Conservation (phyloP, 2,113 vertebrate genomes). For the Callipepla squamata region DNA sequence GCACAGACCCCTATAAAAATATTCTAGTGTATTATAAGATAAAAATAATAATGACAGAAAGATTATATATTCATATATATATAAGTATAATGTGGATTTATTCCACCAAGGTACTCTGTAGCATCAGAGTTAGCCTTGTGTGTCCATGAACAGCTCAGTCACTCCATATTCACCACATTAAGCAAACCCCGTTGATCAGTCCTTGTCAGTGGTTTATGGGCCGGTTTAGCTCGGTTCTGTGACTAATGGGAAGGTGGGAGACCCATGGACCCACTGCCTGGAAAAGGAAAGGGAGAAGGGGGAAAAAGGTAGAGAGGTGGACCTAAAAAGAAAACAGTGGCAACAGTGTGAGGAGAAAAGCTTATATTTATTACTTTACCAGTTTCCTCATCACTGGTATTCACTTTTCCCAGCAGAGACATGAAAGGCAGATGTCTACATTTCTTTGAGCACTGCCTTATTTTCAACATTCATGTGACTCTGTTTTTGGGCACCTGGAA, state of each 20-base stretch:
- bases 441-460: background rate
- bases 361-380: slow-evolving; percentile 11
- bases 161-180: slow-evolving; percentile 48
- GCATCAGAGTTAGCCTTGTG: slow-evolving; percentile 32
- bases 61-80: too few species aligned
- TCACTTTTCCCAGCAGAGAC: slow-evolving; percentile 24
- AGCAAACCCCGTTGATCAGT: slow-evolving; percentile 56
- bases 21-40: background rate
- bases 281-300: too few species aligned
- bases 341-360: too few species aligned
- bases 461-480: background rate
- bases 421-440: background rate
- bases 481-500: slow-evolving; percentile 2
- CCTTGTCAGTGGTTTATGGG: too few species aligned
- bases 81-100: background rate
- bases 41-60: background rate
- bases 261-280: too few species aligned
- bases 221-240: too few species aligned
- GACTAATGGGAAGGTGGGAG: too few species aligned
- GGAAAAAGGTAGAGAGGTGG: too few species aligned
- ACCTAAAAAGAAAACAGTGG: too few species aligned
- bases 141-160: slow-evolving; percentile 39
- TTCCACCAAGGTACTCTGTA: background rate
- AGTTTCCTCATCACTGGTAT: slow-evolving; percentile 8
- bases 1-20: background rate